A percentile compares a stretch with the other conserved stretches of the same genome.
Evolutionary conservation across 1,140 invertebrate species (phyloP).

Genomic region (Drosophila bocki): DNA sequence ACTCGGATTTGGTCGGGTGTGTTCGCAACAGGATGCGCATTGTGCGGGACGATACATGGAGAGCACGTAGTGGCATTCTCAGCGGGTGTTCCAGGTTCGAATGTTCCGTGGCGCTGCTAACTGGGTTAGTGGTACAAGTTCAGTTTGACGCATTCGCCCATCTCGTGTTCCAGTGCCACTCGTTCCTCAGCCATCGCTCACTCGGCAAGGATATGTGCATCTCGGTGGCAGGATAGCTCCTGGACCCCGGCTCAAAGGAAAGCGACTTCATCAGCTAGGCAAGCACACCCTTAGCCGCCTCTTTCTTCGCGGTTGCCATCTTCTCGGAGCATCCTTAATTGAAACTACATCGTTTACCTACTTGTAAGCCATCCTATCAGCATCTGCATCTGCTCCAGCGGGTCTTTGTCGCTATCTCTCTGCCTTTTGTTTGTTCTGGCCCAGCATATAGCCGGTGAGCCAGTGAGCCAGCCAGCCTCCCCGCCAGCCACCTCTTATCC

Average conservation of each 20-base stretch:
- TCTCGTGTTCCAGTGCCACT: constrained; percentile 49
- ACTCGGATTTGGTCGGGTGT: neutral
- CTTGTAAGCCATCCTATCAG: constrained; percentile 67
- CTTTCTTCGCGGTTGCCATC: constrained; percentile 27
- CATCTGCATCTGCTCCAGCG: constrained; percentile 33
- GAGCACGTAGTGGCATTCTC: constrained; percentile 13
- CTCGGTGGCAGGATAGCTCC: constrained; percentile 24
- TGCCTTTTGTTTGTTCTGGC: constrained; percentile 72
- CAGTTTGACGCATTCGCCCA: constrained; percentile 63
- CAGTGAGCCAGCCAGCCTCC: neutral
- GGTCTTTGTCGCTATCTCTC: constrained; percentile 50
- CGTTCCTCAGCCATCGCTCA: constrained; percentile 31
- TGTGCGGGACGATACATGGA: constrained; percentile 38
- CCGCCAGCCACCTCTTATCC: constrained; percentile 18
- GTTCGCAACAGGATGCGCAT: constrained; percentile 51
- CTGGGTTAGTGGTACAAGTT: constrained; percentile 85
- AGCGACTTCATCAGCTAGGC: constrained; percentile 23
- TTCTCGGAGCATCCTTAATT: constrained; percentile 61
- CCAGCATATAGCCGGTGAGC: constrained; percentile 34
- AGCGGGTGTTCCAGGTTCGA: neutral
- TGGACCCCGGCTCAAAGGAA: constrained; percentile 7
- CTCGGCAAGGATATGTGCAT: constrained; percentile 39
- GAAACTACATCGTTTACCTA: constrained; percentile 71
- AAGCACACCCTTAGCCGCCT: constrained; percentile 1
- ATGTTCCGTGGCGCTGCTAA: constrained; percentile 45